These are phyloP conservation scores for Esperia sulphurella DNA, from an alignment of 2,888 invertebrate genomes.

Conservation along the genomic window DNA sequence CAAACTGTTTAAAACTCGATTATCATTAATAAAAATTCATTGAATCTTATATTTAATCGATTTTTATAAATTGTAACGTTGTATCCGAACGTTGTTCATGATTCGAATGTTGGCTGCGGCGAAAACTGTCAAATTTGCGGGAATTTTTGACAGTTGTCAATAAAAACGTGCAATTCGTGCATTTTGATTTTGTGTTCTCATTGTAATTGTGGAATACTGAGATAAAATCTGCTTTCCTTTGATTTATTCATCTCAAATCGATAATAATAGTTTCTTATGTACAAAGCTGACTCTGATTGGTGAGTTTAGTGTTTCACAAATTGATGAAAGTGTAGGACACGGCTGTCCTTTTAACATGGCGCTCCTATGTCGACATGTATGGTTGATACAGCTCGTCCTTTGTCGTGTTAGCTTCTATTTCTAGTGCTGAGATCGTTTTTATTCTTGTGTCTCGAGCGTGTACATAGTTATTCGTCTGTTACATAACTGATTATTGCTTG, in stretches of 20 bases:
- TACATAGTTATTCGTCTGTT: conserved; percentile 43
- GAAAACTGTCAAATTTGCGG: conserved; percentile 63
- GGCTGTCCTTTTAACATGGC: conserved; percentile 66
- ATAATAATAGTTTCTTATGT: conserved; percentile 20
- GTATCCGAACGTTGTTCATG: conserved; percentile 6
- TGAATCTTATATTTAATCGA: too few species aligned
- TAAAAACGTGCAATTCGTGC: conserved; percentile 57
- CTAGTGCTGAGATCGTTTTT: conserved; percentile 35
- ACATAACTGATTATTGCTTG: conserved; percentile 49
- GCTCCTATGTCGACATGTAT: conserved; percentile 69
- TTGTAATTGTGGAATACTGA: conserved; percentile 18
- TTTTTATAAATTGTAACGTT: too few species aligned
- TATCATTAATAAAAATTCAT: too few species aligned
- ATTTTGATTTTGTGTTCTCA: conserved; percentile 28
- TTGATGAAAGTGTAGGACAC: conserved; percentile 30
- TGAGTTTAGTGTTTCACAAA: conserved; percentile 47
- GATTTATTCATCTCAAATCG: conserved; percentile 18
- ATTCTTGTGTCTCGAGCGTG: conserved; percentile 41
- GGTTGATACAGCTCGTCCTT: conserved; percentile 63
- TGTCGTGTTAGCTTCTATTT: conserved; percentile 54
- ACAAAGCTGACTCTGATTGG: conserved; percentile 44
- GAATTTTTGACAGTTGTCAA: conserved; percentile 74
- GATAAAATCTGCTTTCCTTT: conserved; percentile 18
- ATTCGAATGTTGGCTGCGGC: conserved; percentile 12
- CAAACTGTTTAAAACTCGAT: too few species aligned